Conservation (phyloP, 1,140 invertebrate genomes). For the Reticulitermes speratus region DNA sequence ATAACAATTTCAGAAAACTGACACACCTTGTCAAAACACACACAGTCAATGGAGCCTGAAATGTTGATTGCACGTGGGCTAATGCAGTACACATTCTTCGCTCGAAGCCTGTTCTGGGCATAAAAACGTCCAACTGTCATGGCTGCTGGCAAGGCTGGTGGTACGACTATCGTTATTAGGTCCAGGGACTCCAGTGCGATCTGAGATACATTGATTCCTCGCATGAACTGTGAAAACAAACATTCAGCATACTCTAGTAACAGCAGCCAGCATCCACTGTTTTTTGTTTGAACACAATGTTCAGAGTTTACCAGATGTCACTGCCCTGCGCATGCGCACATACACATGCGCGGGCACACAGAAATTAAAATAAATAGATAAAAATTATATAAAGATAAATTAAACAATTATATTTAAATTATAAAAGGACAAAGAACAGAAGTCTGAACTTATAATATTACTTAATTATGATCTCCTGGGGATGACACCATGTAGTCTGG, state of each 20-base stretch:
- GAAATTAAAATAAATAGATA: too few relatives aligned
- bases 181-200: constrained; percentile 67
- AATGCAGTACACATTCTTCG: constrained; percentile 83
- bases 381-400: too few relatives aligned
- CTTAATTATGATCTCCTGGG: too few relatives aligned
- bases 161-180: constrained; percentile 92
- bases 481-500: too few relatives aligned
- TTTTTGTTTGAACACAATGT: too few relatives aligned
- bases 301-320: too few relatives aligned
- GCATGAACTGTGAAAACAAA: constrained; percentile 43
- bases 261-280: too few relatives aligned
- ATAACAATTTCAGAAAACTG: neutral
- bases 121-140: constrained; percentile 88
- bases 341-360: too few relatives aligned
- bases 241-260: neutral
- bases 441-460: too few relatives aligned
- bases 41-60: constrained; percentile 84
- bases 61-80: constrained; percentile 88
- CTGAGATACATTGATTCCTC: constrained; percentile 33
- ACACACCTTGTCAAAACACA: constrained; percentile 91
- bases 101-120: constrained; percentile 78
- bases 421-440: too few relatives aligned
- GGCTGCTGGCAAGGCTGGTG: constrained; percentile 89
- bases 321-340: too few relatives aligned
- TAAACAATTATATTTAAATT: too few relatives aligned